phyloP scores from a whole-genome alignment of 2,888 invertebrate genomes.

The Drosophila mulleri region DNA sequence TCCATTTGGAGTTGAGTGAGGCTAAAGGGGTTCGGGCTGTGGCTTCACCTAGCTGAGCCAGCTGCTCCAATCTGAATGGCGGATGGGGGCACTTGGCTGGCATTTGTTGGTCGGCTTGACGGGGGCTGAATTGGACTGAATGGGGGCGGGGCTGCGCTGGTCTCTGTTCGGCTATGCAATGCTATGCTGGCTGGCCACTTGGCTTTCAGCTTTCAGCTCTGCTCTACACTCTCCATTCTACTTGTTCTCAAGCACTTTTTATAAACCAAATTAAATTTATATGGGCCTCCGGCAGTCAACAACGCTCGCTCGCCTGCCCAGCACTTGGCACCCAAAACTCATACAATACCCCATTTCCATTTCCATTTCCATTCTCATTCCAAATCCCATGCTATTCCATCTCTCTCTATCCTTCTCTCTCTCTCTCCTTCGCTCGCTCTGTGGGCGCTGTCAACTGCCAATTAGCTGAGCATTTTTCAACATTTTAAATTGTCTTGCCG shows the following conservation, averaged over 20 bases:
- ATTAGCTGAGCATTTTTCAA: constrained; percentile 77
- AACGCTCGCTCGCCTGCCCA: background rate
- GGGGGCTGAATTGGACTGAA: constrained; percentile 12
- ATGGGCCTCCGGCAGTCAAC: constrained; percentile 45
- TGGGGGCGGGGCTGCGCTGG: too few species aligned
- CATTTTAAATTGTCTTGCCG: constrained; percentile 76
- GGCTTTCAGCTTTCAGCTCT: constrained; percentile 48
- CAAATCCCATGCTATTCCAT: background rate
- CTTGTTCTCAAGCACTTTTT: constrained; percentile 70
- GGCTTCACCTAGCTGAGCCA: constrained; percentile 7
- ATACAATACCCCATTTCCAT: constrained; percentile 8
- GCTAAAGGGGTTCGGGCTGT: constrained; percentile 41
- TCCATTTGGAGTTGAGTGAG: constrained; percentile 49
- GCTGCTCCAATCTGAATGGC: background rate
- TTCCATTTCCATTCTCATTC: background rate
- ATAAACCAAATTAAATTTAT: constrained; percentile 77
- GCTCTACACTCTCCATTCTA: constrained; percentile 35
- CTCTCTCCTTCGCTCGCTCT: constrained; percentile 44
- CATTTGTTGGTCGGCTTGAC: constrained; percentile 32
- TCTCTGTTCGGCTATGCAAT: background rate
- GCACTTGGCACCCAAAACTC: constrained; percentile 16
- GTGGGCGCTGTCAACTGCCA: constrained; percentile 72
- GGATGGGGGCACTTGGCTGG: constrained; percentile 22
- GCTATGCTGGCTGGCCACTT: constrained; percentile 53
- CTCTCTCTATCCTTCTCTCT: background rate